These are phyloP conservation scores for Neoarius graeffei DNA, from an alignment of 2,113 vertebrate genomes.

Conservation along the genomic window DNA sequence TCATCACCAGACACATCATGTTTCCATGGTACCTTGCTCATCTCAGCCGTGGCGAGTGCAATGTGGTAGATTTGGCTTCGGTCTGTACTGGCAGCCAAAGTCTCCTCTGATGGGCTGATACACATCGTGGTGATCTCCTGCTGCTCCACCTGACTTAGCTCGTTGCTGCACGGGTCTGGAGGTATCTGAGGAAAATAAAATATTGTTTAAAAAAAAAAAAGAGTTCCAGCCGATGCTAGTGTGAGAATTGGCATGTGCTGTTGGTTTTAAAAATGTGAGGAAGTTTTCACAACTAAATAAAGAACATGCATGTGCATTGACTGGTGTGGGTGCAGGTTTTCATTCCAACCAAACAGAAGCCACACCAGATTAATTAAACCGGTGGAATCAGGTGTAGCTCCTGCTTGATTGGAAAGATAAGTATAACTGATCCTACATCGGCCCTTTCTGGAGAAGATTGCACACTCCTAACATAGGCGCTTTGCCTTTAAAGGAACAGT, in stretches of 20 bases:
- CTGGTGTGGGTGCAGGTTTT: too few species aligned
- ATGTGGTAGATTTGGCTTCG: constrained; percentile 84
- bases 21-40: constrained; percentile 60
- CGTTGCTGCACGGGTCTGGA: constrained; percentile 68
- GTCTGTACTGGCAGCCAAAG: constrained; percentile 78
- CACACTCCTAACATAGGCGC: too few species aligned
- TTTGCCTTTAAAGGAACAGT: too few species aligned
- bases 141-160: constrained; percentile 67
- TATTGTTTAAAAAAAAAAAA: neutral
- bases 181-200: constrained; percentile 78
- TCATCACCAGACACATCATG: neutral
- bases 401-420: neutral
- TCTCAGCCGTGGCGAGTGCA: constrained; percentile 74
- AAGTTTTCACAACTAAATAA: too few species aligned
- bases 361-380: too few species aligned
- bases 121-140: constrained; percentile 83
- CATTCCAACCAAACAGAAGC: too few species aligned
- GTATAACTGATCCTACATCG: too few species aligned
- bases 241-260: neutral
- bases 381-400: too few species aligned
- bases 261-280: neutral
- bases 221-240: too few species aligned
- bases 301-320: too few species aligned
- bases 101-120: constrained; percentile 90
- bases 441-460: neutral